These are phyloP conservation scores for Megalonaias nervosa DNA, from an alignment of 1,140 invertebrate species.

Conservation along the genomic window DNA sequence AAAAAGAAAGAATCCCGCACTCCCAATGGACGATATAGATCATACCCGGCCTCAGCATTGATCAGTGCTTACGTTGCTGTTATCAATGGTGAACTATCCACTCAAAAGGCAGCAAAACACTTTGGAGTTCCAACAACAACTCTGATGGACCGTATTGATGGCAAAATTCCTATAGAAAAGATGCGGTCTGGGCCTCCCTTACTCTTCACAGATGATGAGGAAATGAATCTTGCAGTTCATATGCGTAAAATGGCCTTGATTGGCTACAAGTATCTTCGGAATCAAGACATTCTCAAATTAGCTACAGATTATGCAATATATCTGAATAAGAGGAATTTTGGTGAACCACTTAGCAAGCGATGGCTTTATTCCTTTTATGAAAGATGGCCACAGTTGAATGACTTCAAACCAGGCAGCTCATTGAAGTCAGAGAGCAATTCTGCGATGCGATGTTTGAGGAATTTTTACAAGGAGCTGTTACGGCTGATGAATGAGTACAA, in stretches of 20 bases:
- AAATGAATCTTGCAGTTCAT: background rate
- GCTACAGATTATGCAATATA: conserved; percentile 3
- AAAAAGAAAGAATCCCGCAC: too few relatives aligned
- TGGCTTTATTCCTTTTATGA: background rate
- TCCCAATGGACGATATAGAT: background rate
- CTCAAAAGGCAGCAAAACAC: conserved; percentile 1
- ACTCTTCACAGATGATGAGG: background rate
- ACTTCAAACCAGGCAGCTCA: background rate
- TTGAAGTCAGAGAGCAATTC: conserved; percentile 1
- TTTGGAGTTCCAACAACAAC: conserved; percentile 11
- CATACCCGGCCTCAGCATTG: background rate
- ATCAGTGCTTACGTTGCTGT: conserved; percentile 6
- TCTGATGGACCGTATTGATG: conserved; percentile 1
- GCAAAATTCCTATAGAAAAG: background rate
- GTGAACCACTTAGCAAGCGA: background rate
- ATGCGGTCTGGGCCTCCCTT: background rate
- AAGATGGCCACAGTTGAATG: conserved; percentile 1
- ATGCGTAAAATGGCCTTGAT: background rate
- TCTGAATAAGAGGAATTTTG: background rate
- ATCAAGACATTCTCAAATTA: background rate
- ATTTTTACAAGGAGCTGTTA: conserved; percentile 18
- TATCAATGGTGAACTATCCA: background rate
- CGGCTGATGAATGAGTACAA: conserved; percentile 20
- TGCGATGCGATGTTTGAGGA: conserved; percentile 5
- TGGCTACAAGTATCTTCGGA: background rate